A percentile compares a stretch with the other conserved stretches of the same genome.
Conservation (phyloP, 2,113 vertebrate species). For the Sinocyclocheilus maitianheensis region DNA sequence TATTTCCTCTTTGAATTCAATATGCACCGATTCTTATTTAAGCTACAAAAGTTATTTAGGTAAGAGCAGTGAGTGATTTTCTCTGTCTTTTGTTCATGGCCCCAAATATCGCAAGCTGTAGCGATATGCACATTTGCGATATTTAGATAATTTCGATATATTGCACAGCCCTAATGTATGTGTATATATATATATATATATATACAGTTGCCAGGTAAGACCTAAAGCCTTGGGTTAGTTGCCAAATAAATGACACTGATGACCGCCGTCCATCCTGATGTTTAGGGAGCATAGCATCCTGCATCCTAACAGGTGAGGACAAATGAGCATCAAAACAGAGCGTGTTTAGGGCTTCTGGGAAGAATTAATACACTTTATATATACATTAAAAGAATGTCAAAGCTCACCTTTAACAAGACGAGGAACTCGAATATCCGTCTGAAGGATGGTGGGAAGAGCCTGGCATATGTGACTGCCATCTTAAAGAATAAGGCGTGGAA, state of each 20-base stretch:
- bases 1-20: too few species aligned
- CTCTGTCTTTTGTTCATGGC: too few species aligned
- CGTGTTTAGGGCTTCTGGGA: too few species aligned
- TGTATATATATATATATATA: too few species aligned
- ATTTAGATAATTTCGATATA: too few species aligned
- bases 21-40: too few species aligned
- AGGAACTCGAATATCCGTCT: slow-evolving; percentile 96
- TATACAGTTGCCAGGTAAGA: not conserved
- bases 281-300: not conserved
- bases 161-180: too few species aligned
- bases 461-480: slow-evolving; percentile 96
- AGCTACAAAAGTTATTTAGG: too few species aligned
- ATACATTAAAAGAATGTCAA: not conserved
- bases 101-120: too few species aligned
- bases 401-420: slow-evolving; percentile 92
- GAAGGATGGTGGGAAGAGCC: slow-evolving; percentile 94
- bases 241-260: not conserved
- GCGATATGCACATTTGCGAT: too few species aligned
- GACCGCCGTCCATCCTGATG: not conserved
- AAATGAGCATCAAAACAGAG: too few species aligned
- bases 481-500: slow-evolving; percentile 99
- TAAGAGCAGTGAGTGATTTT: too few species aligned
- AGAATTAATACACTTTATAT: not conserved
- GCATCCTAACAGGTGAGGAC: not conserved
- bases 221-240: not conserved